phyloP scores from a whole-genome alignment of 2,113 vertebrate species.

The Nibea coibor region DNA sequence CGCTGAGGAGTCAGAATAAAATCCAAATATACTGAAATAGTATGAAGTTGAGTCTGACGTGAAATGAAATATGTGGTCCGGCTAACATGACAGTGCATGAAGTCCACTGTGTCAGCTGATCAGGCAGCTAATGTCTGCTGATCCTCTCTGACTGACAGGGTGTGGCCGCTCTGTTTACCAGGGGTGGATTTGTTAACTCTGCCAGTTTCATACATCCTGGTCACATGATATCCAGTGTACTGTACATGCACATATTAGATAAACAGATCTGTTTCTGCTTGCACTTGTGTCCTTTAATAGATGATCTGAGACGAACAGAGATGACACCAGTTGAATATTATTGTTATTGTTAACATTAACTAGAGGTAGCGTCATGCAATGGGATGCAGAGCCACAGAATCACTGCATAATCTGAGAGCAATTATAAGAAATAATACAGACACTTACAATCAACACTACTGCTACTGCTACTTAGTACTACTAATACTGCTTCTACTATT shows the following conservation, averaged over 20 bases:
- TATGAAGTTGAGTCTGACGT: not conserved
- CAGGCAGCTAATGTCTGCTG: not conserved
- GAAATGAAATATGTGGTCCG: not conserved
- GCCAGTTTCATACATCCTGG: slow-evolving; percentile 81
- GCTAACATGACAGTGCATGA: not conserved
- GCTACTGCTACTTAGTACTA: too few relatives aligned
- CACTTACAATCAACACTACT: not conserved
- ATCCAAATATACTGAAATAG: not conserved
- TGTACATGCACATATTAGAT: not conserved
- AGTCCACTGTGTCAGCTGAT: not conserved
- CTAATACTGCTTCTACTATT: not conserved
- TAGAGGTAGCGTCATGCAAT: not conserved
- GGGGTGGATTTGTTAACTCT: slow-evolving; percentile 76
- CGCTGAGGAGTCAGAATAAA: not conserved
- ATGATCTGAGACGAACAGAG: not conserved
- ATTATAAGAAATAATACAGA: not conserved
- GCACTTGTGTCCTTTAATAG: not conserved
- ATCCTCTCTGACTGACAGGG: slow-evolving; percentile 19
- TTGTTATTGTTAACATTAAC: not conserved
- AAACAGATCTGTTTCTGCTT: not conserved
- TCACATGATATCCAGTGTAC: slow-evolving; percentile 41
- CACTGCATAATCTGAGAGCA: not conserved
- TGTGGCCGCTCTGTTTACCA: slow-evolving; percentile 75
- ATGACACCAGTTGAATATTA: not conserved
- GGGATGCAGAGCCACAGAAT: not conserved